phyloP scores from a whole-genome alignment of 2,113 vertebrate genomes.

The Hydrochoerus hydrochaeris region DNA sequence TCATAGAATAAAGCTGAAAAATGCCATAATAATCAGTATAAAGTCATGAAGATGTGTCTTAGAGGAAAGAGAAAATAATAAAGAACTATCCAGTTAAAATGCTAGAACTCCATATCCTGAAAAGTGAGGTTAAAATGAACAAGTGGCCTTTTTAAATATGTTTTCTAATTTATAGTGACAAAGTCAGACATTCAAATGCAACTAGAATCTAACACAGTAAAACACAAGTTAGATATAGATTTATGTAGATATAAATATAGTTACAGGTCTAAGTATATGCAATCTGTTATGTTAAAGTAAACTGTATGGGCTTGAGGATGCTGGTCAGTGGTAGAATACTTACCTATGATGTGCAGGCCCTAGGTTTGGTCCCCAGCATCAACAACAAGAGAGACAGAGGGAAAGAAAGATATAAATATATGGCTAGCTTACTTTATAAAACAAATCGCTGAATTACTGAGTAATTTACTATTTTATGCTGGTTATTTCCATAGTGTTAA shows the following conservation, averaged over 20 bases:
- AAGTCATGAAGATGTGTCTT: not conserved
- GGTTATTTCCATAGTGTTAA: not conserved
- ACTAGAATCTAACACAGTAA: not conserved
- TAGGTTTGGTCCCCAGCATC: not conserved
- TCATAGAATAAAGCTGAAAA: not conserved
- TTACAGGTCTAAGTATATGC: not conserved
- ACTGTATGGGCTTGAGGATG: not conserved
- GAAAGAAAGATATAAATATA: not conserved
- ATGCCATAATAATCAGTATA: not conserved
- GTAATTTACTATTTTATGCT: not conserved
- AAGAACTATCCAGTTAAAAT: not conserved
- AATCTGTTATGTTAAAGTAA: not conserved
- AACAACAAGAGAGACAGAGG: not conserved
- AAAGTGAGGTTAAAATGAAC: not conserved
- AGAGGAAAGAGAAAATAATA: not conserved
- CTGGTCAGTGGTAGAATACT: not conserved
- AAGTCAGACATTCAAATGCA: not conserved
- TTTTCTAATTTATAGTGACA: constrained; percentile 2
- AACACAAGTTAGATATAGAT: not conserved
- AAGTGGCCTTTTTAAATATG: not conserved
- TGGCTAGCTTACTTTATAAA: not conserved
- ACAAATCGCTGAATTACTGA: not conserved
- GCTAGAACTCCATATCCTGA: not conserved
- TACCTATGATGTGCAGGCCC: not conserved
- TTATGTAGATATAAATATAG: not conserved